Base-by-base conservation (phyloP, 2,797 vertebrate genomes). In the Petrocephalus schoutedeni region DNA sequence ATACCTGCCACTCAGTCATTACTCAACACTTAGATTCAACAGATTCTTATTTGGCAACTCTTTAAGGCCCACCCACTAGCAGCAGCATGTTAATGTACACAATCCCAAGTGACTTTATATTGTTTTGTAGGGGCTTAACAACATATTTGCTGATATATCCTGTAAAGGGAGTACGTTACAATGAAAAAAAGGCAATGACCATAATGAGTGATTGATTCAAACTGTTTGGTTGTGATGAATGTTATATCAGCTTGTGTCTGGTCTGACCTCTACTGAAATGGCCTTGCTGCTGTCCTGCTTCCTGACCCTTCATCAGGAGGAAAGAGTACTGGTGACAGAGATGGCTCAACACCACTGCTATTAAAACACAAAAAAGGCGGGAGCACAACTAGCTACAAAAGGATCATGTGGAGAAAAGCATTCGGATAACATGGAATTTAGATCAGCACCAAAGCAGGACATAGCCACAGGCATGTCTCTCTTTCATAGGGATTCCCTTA, bases 401-500 rank as follows among this genome's bases (percentile, higher is more conserved):
- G 74, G 19, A 45, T 41, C 32, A 74, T 74, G 67, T 71, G 64
- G 12, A 36, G 12, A 77, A 77, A 9, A 45, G 16, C 16, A 49
- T 77, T 77, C 71, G n/a, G 32, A 6, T 23, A 45, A 77, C 36
- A 77, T 77, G 71, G 36, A 77, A 49, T 45, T 77, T 45, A 45
- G 74, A 80, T 45, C 74, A 80, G 74, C 74, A 80, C 74, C 74
- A 77, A 77, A 45, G 71, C 71, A 41, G 71, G 16, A 77, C 32
- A 74, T 41, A 45, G 71, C 71, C 71, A 77, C 71, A 45, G 71
- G 71, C 32, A n/a, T 49, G 41, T 36, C 41, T 49, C 74, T 80
- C 74, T 49, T 16, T 80, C 41, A 80, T 36, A 80, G 74, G 41
- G 74, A 80, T 80, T 80, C 41, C 74, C 74, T 21, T 80, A 19